A percentile compares a stretch with the other conserved stretches of the same genome.
phyloP scores from a whole-genome alignment of 2,797 vertebrate species.

The Spinus pinus region DNA sequence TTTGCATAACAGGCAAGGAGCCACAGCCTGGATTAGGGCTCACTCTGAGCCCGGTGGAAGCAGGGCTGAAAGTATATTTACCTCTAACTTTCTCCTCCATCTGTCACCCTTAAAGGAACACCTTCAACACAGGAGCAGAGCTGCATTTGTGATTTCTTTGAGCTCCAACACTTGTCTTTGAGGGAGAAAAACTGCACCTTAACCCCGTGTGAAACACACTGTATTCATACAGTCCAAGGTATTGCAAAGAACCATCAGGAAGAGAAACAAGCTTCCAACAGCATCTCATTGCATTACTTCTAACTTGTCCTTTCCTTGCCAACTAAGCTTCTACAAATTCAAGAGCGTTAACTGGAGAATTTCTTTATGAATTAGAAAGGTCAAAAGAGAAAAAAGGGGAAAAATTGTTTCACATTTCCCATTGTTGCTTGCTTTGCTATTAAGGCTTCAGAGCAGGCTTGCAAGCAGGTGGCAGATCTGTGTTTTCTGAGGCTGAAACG shows the following conservation, averaged over 20 bases:
- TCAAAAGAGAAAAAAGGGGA: not conserved
- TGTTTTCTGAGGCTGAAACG: not conserved
- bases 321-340: not conserved
- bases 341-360: not conserved
- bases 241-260: not conserved
- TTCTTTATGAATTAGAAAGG: not conserved
- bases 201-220: not conserved
- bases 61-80: not conserved
- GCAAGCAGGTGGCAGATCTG: not conserved
- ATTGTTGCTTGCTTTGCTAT: not conserved
- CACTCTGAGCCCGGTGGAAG: rapidly evolving
- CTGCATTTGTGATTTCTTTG: not conserved
- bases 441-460: not conserved
- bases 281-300: not conserved
- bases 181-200: rapidly evolving
- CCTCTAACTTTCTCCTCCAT: not conserved
- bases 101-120: not conserved
- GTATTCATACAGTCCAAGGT: not conserved
- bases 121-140: not conserved
- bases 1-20: not conserved
- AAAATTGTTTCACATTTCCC: not conserved
- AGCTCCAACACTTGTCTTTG: not conserved
- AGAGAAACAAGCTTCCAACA: not conserved
- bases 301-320: not conserved
- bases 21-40: not conserved